Conservation (phyloP, 2,113 vertebrate genomes). For the Nanorana parkeri region DNA sequence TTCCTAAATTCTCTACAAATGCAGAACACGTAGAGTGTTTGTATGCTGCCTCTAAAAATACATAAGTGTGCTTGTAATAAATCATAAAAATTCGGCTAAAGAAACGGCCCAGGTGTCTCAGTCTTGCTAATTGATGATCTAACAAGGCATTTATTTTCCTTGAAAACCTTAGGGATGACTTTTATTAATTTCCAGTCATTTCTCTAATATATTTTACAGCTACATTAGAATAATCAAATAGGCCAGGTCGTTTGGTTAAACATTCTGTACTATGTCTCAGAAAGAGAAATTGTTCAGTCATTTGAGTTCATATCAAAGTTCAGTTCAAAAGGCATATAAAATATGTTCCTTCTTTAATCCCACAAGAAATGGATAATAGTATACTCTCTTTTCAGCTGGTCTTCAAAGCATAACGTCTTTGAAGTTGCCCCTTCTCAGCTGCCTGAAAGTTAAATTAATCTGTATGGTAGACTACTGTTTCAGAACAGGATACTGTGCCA, state of each 20-base stretch:
- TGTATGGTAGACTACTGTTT: constrained; percentile 47
- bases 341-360: constrained; percentile 49
- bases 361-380: constrained; percentile 38
- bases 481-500: constrained; percentile 39
- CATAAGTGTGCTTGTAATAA: not conserved
- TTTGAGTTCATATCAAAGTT: constrained; percentile 35
- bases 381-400: constrained; percentile 27
- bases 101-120: not conserved
- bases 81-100: not conserved
- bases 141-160: constrained; percentile 1
- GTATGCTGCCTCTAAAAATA: no score
- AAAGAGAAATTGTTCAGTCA: not conserved
- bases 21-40: no score
- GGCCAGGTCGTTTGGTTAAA: not conserved
- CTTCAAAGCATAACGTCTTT: constrained; percentile 48
- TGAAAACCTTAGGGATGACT: not conserved
- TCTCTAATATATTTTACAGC: not conserved
- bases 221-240: constrained; percentile 1
- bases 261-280: constrained; percentile 24
- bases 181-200: not conserved
- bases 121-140: constrained; percentile 15
- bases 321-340: constrained; percentile 53
- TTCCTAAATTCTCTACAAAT: no score
- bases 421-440: constrained; percentile 49
- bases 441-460: constrained; percentile 51